Conservation (phyloP, 2,113 vertebrate genomes). For the Pygathrix nemaeus region DNA sequence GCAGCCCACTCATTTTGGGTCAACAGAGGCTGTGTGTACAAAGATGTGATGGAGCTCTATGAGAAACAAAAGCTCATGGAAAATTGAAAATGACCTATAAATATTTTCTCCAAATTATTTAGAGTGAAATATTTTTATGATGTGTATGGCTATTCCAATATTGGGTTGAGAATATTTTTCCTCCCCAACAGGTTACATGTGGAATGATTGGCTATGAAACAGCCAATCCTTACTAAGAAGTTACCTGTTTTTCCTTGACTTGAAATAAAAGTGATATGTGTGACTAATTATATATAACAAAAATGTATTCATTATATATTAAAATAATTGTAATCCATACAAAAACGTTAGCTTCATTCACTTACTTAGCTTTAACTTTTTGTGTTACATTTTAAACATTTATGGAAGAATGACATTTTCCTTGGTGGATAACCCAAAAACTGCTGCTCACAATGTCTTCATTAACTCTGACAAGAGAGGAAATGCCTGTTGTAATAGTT, state of each 20-base stretch:
- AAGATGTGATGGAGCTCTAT: not conserved
- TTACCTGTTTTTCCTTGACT: not conserved
- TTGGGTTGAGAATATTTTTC: slow-evolving; percentile 4
- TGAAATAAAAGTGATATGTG: not conserved
- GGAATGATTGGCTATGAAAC: not conserved
- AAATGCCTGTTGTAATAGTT: not conserved
- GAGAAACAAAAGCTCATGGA: not conserved
- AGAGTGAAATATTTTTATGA: not conserved
- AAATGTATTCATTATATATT: not conserved
- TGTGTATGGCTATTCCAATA: not conserved
- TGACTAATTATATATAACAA: not conserved
- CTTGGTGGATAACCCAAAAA: not conserved
- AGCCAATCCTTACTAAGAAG: not conserved
- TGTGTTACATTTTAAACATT: not conserved
- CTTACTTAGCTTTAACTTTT: not conserved
- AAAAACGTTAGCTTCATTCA: not conserved
- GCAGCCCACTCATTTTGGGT: not conserved
- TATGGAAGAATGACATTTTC: not conserved
- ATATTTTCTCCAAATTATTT: not conserved
- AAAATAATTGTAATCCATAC: not conserved
- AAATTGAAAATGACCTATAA: not conserved
- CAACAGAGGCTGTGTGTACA: not conserved
- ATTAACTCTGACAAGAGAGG: not conserved
- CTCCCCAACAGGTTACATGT: not conserved
- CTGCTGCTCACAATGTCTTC: not conserved